Evolutionary conservation across 2,797 vertebrate genomes (phyloP).

Genomic region (Rhinichthys osculus): DNA sequence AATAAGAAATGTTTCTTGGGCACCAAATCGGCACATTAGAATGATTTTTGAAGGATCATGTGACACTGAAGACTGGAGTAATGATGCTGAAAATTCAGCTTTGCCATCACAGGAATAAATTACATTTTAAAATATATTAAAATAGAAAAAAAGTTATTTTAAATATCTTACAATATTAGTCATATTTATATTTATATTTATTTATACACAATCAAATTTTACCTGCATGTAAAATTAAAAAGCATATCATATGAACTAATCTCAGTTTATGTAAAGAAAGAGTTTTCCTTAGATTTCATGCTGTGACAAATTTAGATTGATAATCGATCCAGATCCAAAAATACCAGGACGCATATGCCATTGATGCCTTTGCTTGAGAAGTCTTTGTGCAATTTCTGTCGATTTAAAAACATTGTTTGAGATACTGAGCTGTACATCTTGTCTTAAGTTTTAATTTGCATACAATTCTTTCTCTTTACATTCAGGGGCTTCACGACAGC

Average conservation of each 20-base stretch:
- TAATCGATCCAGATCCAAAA: slow-evolving; percentile 24
- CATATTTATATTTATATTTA: no score
- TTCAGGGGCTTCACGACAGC: neutral
- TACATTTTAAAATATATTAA: neutral
- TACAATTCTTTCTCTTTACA: neutral
- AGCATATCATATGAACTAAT: neutral
- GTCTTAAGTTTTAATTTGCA: neutral
- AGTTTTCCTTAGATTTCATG: slow-evolving; percentile 3
- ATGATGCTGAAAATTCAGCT: neutral
- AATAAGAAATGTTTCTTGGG: neutral
- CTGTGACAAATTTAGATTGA: neutral
- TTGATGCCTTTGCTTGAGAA: neutral
- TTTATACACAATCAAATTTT: neutral
- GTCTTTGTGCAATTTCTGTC: neutral
- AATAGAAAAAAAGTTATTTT: neutral
- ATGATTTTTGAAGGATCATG: neutral
- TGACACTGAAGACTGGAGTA: neutral
- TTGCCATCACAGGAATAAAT: neutral
- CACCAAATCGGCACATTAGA: neutral
- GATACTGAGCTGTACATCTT: neutral
- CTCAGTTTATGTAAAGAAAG: neutral
- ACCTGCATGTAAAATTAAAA: neutral
- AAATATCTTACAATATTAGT: neutral
- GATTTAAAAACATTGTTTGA: neutral
- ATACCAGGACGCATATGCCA: neutral